phyloP scores from a whole-genome alignment of 2,888 invertebrate species.

The Luperina testacea region DNA sequence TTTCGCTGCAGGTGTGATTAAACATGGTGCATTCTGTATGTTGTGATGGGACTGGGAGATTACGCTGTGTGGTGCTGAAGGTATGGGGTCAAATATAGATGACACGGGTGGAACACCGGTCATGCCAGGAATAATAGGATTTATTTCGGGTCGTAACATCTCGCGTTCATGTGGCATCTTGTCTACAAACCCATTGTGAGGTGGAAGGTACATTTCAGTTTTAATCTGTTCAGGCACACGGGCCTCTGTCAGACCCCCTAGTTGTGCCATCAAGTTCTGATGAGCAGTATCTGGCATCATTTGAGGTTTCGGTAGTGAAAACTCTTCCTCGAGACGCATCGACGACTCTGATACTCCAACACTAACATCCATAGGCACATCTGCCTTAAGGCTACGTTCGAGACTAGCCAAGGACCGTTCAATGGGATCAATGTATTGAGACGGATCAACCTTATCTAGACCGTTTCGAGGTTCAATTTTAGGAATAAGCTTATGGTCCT shows the following conservation, averaged over 20 bases:
- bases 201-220: constrained; percentile 81
- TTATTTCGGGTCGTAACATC: constrained; percentile 77
- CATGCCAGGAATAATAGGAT: constrained; percentile 75
- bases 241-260: constrained; percentile 83
- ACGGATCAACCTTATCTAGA: constrained; percentile 84
- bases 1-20: constrained; percentile 84
- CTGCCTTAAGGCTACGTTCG: constrained; percentile 91
- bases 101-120: constrained; percentile 88
- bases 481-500: constrained; percentile 74
- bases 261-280: constrained; percentile 86
- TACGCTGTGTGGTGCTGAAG: constrained; percentile 81
- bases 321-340: constrained; percentile 87
- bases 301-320: constrained; percentile 83
- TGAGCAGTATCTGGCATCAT: constrained; percentile 82
- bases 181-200: constrained; percentile 86
- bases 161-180: constrained; percentile 82
- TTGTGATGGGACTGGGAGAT: constrained; percentile 81
- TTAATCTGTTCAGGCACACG: constrained; percentile 84
- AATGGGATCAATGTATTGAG: constrained; percentile 91
- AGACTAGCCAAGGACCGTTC: constrained; percentile 93
- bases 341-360: constrained; percentile 87
- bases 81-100: constrained; percentile 92
- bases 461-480: constrained; percentile 85
- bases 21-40: constrained; percentile 72
- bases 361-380: constrained; percentile 89